Percentiles rank a stretch among this genome's conserved stretches.
phyloP scores from a whole-genome alignment of 2,113 vertebrate genomes.

The Dipodomys ordii region DNA sequence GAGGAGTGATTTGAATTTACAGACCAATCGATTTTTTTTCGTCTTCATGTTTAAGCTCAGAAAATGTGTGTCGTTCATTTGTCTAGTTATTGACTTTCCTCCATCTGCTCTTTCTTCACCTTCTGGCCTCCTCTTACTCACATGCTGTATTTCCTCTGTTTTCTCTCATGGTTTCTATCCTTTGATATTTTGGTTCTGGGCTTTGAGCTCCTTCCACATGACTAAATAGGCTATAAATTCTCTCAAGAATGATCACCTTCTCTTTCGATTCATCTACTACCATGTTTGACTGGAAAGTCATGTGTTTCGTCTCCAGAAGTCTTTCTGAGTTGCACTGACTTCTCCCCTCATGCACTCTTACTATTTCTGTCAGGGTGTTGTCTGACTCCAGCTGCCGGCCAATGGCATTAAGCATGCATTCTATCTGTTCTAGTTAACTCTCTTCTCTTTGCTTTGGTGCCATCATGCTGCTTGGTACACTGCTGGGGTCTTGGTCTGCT shows the following conservation, averaged over 20 bases:
- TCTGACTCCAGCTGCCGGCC: neutral
- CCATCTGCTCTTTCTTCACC: conserved; percentile 21
- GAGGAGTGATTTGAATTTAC: conserved; percentile 26
- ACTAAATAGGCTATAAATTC: neutral
- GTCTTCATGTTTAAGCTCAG: neutral
- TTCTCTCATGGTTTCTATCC: neutral
- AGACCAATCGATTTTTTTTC: conserved; percentile 9
- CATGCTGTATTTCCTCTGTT: neutral
- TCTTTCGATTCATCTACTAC: neutral
- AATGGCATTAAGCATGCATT: rapidly evolving
- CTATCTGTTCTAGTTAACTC: neutral
- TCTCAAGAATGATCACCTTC: neutral
- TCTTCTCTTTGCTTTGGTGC: neutral
- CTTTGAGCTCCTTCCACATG: conserved; percentile 1
- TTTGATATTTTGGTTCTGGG: neutral
- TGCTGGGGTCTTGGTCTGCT: neutral
- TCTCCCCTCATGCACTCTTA: neutral
- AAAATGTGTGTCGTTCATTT: conserved; percentile 14
- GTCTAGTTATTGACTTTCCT: conserved; percentile 34
- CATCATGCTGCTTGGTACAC: neutral
- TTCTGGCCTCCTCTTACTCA: conserved; percentile 1
- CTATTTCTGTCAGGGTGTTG: neutral
- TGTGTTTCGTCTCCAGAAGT: neutral
- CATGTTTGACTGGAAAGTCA: neutral
- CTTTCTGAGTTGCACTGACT: neutral